Evolutionary conservation across 2,888 invertebrate genomes (phyloP), one percentile per base, ranked within the genome.

Genomic region (Sphaerophoria taeniata): DNA sequence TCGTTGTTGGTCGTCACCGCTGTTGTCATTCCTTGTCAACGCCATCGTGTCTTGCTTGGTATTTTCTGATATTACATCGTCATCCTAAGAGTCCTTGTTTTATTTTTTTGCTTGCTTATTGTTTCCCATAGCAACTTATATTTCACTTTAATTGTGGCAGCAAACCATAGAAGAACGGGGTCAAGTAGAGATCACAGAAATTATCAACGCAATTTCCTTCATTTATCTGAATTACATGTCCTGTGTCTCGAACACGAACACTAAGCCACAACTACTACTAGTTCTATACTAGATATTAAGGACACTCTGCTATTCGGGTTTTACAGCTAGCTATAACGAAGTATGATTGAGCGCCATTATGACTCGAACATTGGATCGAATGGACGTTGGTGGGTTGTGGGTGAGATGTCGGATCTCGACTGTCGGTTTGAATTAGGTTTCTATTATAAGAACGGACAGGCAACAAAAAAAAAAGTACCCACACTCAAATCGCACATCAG

Each of bases 191-290:
- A 80, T 84, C 84, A 69, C 56, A 63, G 76, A 76, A 85, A 80
- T 85, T 85, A 85, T 85, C 81, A 85, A 81, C 80, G 81, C 81
- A 77, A 81, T 85, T 85, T 85, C 76, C 81, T 85, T 77, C 85
- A 72, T 80, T 80, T 85, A 85, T 76, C 80, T 69, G 61, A 70
- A 85, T 53, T 75, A 63, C 81, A 77, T 85, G 80, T 76, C 56
- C 80, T 80, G 72, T 70, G 72, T 73, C 43, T 63, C 73, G 65
- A 70, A 73, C 69, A 81, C 56, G 71, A 73, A n/a, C n/a, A 60
- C 61, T 47, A 63, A 51, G 14, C 67, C 63, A 45, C 75, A 71
- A 78, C 53, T 24, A 33, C 14, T n/a, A 55, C 63, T n/a, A 60
- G 39, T 69, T 43, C 7, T 43, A 43, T 36, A 36, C 36, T 11